phyloP scores from a whole-genome alignment of 2,797 vertebrate genomes.

The Scolopax rusticola region DNA sequence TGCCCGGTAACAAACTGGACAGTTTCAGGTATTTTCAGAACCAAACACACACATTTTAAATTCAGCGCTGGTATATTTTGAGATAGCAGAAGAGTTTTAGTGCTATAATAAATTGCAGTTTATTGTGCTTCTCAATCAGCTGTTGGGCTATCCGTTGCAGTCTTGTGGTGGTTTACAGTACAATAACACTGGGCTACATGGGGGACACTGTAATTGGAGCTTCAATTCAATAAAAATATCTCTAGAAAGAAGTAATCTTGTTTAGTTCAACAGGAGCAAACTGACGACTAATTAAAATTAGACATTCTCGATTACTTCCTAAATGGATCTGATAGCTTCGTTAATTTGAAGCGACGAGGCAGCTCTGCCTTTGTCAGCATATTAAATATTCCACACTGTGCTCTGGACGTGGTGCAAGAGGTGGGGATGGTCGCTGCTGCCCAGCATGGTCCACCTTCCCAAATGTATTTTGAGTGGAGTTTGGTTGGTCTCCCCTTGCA shows the following conservation, averaged over 20 bases:
- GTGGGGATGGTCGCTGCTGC: not conserved
- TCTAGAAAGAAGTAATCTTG: conserved; percentile 6
- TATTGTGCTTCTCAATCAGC: not conserved
- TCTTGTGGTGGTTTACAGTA: not conserved
- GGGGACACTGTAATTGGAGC: not conserved
- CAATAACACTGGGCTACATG: not conserved
- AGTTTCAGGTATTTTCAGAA: not conserved
- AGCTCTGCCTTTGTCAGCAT: conserved; percentile 32
- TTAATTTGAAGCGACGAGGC: conserved; percentile 45
- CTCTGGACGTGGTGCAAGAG: not conserved
- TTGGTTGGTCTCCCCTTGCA: not conserved
- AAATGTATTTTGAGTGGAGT: not conserved
- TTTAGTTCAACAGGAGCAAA: conserved; percentile 48
- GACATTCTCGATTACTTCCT: conserved; percentile 49
- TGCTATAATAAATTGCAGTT: not conserved
- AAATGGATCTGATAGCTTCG: conserved; percentile 62
- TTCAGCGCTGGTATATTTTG: not conserved
- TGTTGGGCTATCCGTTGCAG: too few species aligned
- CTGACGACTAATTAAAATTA: conserved; percentile 65
- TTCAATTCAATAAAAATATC: not conserved
- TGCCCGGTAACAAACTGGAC: not conserved
- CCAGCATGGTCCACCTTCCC: not conserved
- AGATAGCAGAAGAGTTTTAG: not conserved
- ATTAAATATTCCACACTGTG: not conserved
- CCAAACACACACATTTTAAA: not conserved